Conservation (phyloP, 1,140 invertebrate species). For the Stegodyphus mimosarum region DNA sequence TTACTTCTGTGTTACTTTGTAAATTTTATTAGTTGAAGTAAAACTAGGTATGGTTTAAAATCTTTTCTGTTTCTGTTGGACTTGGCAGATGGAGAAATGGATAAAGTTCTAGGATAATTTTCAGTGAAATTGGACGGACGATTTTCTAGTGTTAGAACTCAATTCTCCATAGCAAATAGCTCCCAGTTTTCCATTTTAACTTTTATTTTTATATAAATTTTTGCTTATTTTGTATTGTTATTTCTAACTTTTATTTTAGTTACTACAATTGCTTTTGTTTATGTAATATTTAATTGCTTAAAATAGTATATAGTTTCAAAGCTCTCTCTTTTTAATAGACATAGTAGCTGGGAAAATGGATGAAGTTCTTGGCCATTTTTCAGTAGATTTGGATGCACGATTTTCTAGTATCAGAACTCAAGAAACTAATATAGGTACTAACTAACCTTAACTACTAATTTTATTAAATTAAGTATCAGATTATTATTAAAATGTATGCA, state of each 20-base stretch:
- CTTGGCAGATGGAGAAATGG: too few relatives aligned
- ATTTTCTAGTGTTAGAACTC: too few relatives aligned
- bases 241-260: background rate
- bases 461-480: too few relatives aligned
- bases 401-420: slow-evolving; percentile 81
- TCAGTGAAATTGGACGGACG: too few relatives aligned
- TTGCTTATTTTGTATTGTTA: background rate
- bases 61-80: too few relatives aligned
- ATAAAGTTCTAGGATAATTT: too few relatives aligned
- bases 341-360: slow-evolving; percentile 83
- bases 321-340: slow-evolving; percentile 33
- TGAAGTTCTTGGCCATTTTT: slow-evolving; percentile 82
- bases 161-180: too few relatives aligned
- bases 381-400: slow-evolving; percentile 84
- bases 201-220: background rate
- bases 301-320: background rate
- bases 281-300: background rate
- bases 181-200: too few relatives aligned
- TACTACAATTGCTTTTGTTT: background rate
- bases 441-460: background rate
- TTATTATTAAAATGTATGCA: background rate
- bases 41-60: too few relatives aligned
- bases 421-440: slow-evolving; percentile 81
- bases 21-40: too few relatives aligned
- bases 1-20: too few relatives aligned